These are phyloP conservation scores for Pogonus chalceus DNA, from an alignment of 1,140 invertebrate genomes.

Conservation along the genomic window DNA sequence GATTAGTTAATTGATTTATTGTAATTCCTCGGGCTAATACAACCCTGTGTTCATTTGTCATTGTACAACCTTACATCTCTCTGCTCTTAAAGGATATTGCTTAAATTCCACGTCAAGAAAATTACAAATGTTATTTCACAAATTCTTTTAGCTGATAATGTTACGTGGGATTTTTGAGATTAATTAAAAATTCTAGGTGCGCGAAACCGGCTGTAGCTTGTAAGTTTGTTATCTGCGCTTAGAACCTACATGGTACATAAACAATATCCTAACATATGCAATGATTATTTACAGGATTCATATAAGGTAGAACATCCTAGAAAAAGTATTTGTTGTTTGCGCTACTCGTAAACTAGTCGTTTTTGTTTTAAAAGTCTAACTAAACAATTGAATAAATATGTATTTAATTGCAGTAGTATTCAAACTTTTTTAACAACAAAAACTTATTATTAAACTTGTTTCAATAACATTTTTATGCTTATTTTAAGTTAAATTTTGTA, in stretches of 20 bases:
- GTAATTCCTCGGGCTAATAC: no score
- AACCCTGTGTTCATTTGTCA: no score
- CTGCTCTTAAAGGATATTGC: not conserved
- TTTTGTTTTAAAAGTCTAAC: no score
- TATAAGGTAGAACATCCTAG: not conserved
- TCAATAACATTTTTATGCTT: no score
- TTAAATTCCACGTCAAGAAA: not conserved
- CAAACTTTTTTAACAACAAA: not conserved
- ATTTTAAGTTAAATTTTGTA: no score
- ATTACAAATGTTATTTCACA: not conserved
- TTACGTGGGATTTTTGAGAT: not conserved
- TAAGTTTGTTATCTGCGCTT: not conserved
- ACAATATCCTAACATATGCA: not conserved
- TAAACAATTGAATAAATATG: constrained; percentile 4
- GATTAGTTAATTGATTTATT: no score
- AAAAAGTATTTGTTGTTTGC: no score
- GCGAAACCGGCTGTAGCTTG: not conserved
- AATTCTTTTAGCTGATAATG: not conserved
- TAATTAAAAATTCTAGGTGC: constrained; percentile 1
- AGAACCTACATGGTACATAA: not conserved
- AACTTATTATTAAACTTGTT: no score
- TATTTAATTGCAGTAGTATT: not conserved
- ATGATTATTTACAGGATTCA: not conserved
- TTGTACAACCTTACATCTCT: no score
- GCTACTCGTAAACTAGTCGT: no score